Evolutionary conservation across 1,140 invertebrate genomes (phyloP), one percentile per base, ranked within the genome.

Genomic region (Heliconius eleuchia): DNA sequence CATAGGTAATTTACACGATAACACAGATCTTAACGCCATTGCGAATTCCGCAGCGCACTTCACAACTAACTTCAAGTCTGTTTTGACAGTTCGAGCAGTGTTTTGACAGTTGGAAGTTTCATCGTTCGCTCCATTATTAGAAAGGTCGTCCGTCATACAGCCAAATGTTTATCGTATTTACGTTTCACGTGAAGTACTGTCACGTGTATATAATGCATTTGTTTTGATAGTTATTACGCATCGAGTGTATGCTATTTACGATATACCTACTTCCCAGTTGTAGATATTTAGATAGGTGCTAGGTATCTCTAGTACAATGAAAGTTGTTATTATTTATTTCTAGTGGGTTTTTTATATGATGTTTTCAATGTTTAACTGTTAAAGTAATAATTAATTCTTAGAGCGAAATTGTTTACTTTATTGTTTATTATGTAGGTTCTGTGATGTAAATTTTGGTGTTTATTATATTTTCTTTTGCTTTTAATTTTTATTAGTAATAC

Each of bases 1-100:
- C 87, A 99, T 94, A 76, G 98, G 98, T 86, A 96, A 89, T 87
- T 88, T 89, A 77, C 88, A 91, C 81, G 88, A 85, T 79, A 93
- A 84, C 79, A 91, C 88, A 83, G 88, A 84, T 79, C 91, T 87
- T 72, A 94, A 78, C 87, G 94, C 93, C 94, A 95, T 95, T 42
- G 80, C 81, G 77, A 82, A 72, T 81, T 72, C 72, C 79, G 74
- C 76, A 86, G 79, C 89, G 76, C 90, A 93, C 91, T 89, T 92
- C 88, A 82, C 87, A 88, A 90, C 90, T 91, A 86, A 94, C 92
- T 92, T 94, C 91, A 92, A 87, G 84, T 82, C 89, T 93, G 81
- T 93, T 94, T 83, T 93, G 88, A 88, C 84, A 83, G 71, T 37
- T 79, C 81, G 77, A 70, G 78, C 34, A 42, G 74, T 77, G 75